A percentile compares a stretch with the other conserved stretches of the same genome.
These are phyloP conservation scores for Lutjanus campechanus DNA, from an alignment of 2,797 vertebrate species.

Conservation along the genomic window DNA sequence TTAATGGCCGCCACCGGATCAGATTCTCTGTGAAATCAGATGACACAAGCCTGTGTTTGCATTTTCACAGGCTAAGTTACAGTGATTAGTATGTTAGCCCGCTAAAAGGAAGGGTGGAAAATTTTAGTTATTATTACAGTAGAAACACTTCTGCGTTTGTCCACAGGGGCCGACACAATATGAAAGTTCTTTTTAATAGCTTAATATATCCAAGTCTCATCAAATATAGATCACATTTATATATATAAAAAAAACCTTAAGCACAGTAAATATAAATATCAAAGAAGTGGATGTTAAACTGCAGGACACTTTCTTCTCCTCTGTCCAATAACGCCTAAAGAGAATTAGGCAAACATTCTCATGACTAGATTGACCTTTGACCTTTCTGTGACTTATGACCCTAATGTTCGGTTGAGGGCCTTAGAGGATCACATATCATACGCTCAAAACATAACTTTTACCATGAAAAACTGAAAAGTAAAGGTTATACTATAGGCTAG, in stretches of 20 bases:
- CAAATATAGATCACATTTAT: neutral
- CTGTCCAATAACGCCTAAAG: neutral
- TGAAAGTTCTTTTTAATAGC: no score
- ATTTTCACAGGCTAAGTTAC: no score
- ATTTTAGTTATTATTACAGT: no score
- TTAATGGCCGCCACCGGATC: no score
- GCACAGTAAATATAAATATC: neutral
- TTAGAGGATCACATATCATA: neutral
- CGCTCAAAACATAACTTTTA: neutral
- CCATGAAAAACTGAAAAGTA: neutral
- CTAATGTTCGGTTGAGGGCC: neutral
- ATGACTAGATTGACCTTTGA: conserved; percentile 8
- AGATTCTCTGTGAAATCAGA: no score
- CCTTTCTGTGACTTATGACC: conserved; percentile 18
- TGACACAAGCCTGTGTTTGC: no score
- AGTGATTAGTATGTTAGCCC: no score
- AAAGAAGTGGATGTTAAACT: neutral
- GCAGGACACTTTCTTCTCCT: neutral
- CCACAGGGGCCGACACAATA: no score
- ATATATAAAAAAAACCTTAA: neutral
- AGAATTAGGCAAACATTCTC: neutral
- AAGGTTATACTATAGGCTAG: neutral
- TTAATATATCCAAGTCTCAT: no score
- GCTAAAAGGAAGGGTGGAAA: no score
- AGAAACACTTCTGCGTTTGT: no score